These are phyloP conservation scores for Trachelus stipa DNA, from an alignment of 2,888 invertebrate species.

Conservation along the genomic window DNA sequence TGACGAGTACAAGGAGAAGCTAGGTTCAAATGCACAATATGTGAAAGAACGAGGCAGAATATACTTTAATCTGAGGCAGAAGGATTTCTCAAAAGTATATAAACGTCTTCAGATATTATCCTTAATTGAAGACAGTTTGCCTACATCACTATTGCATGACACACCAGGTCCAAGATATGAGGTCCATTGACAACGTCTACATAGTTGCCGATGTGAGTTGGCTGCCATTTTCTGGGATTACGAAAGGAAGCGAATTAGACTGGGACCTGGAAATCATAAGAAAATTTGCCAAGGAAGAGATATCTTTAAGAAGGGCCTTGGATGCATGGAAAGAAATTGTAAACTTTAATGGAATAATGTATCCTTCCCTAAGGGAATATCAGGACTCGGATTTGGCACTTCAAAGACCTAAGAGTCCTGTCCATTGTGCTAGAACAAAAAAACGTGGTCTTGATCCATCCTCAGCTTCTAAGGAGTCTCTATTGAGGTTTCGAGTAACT, in stretches of 20 bases:
- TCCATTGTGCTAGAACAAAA: conserved; percentile 27
- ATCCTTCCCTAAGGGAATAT: conserved; percentile 46
- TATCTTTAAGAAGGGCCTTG: conserved; percentile 41
- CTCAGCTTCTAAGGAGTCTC: conserved; percentile 36
- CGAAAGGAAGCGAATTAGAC: neutral
- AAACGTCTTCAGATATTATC: neutral
- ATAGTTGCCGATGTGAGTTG: conserved; percentile 43
- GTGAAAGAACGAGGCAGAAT: conserved; percentile 51
- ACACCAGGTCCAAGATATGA: conserved; percentile 45
- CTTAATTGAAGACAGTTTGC: neutral
- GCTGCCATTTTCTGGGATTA: conserved; percentile 30
- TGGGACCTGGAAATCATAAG: conserved; percentile 40
- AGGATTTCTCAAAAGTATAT: conserved; percentile 45
- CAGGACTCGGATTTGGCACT: conserved; percentile 25
- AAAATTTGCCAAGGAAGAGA: conserved; percentile 29
- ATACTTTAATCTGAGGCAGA: conserved; percentile 42
- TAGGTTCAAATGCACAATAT: conserved; percentile 34
- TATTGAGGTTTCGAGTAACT: conserved; percentile 69
- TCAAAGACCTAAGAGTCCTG: conserved; percentile 17
- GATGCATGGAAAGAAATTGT: conserved; percentile 46
- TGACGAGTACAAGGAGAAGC: conserved; percentile 50
- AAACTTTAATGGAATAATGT: conserved; percentile 46
- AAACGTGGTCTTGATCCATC: conserved; percentile 49
- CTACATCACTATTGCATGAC: neutral
- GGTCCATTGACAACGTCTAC: conserved; percentile 53